These are phyloP conservation scores for Zalophus californianus DNA, from an alignment of 2,797 vertebrate species.

Conservation along the genomic window DNA sequence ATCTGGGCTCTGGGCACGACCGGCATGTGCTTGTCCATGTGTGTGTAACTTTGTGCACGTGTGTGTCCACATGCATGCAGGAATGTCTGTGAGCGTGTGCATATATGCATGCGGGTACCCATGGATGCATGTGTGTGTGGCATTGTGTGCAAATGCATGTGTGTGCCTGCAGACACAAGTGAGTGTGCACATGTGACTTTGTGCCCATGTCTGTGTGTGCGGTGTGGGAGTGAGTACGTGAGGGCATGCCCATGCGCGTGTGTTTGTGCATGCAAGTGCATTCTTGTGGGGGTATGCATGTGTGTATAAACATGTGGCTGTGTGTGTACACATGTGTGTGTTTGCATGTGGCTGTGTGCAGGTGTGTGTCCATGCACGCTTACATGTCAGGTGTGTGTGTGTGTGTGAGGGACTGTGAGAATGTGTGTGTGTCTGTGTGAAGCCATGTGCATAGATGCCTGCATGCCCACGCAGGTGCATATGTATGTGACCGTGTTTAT, in stretches of 20 bases:
- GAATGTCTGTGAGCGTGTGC: fast-evolving
- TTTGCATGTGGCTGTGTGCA: not conserved
- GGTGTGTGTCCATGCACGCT: not conserved
- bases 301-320: not conserved
- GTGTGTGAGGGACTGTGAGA: no score
- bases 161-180: fast-evolving
- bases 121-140: fast-evolving
- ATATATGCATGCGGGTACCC: no score
- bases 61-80: no score
- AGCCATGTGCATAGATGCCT: no score
- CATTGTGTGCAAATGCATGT: no score
- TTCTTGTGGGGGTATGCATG: not conserved
- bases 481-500: not conserved
- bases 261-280: not conserved
- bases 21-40: fast-evolving
- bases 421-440: not conserved
- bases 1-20: not conserved
- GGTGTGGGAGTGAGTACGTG: fast-evolving
- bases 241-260: fast-evolving
- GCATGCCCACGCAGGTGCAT: no score
- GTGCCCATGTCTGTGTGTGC: not conserved
- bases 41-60: no score
- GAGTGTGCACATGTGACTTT: not conserved
- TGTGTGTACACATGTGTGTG: not conserved
- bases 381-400: no score